Conservation (phyloP, 2,888 invertebrate species). For the Sphaeridia pumilis region DNA sequence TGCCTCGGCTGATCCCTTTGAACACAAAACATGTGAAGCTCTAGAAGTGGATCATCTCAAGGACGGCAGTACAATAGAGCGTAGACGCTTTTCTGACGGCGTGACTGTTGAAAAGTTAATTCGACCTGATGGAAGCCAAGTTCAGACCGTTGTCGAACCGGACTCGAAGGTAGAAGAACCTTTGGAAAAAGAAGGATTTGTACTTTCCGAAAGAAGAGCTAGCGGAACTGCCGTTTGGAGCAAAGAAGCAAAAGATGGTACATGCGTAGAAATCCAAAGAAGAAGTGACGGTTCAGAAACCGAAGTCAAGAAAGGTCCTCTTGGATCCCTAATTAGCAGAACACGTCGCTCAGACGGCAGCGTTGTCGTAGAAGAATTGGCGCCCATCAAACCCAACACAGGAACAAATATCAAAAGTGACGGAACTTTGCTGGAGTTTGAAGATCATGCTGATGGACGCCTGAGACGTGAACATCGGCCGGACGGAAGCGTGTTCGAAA, state of each 20-base stretch:
- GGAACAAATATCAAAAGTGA: background rate
- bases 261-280: background rate
- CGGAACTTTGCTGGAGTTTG: background rate
- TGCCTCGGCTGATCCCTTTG: background rate
- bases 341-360: background rate
- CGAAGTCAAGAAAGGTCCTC: background rate
- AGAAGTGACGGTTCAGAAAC: background rate
- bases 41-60: background rate
- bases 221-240: background rate
- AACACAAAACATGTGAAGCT: background rate
- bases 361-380: background rate
- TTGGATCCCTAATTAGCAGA: background rate
- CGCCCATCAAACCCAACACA: background rate
- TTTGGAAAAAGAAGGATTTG: background rate
- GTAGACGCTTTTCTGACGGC: background rate
- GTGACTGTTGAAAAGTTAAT: background rate
- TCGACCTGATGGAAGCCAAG: background rate
- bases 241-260: background rate
- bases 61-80: background rate
- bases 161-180: background rate
- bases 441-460: background rate
- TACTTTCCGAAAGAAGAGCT: background rate
- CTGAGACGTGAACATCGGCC: background rate
- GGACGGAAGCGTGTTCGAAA: constrained; percentile 6
- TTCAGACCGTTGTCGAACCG: background rate